phyloP scores from a whole-genome alignment of 1,140 invertebrate genomes.

The Cyrtorhinus lividipennis region DNA sequence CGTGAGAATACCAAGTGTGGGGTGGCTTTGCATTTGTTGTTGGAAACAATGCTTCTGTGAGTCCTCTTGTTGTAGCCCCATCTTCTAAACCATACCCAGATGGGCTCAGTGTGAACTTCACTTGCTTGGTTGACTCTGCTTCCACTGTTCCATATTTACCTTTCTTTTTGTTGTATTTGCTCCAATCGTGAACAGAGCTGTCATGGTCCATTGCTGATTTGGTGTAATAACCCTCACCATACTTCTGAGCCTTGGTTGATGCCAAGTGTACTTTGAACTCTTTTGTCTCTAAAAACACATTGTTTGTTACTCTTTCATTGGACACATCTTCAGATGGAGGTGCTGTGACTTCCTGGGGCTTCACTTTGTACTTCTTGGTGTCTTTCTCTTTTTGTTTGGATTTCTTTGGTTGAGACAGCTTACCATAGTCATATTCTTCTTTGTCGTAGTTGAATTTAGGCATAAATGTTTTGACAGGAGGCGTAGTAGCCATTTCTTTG shows the following conservation, averaged over 20 bases:
- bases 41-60: not conserved
- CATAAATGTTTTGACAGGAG: not conserved
- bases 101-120: not conserved
- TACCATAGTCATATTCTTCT: not conserved
- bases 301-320: not conserved
- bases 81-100: not conserved
- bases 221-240: not conserved
- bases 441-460: not conserved
- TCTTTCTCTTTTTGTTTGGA: conserved; percentile 7
- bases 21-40: not conserved
- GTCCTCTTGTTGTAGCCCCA: not conserved
- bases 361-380: conserved; percentile 1
- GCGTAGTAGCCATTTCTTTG: not conserved
- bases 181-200: not conserved
- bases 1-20: conserved; percentile 13
- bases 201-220: not conserved
- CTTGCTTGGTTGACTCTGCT: not conserved
- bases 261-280: not conserved
- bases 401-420: not conserved
- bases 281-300: not conserved
- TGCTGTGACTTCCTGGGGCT: not conserved
- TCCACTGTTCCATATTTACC: not conserved
- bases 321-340: not conserved
- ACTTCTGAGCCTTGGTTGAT: not conserved
- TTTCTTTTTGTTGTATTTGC: not conserved